Base-by-base conservation (phyloP, 30 jellyfish, hydroid and myxozoan genomes). In the Rhopilema esculentum region DNA sequence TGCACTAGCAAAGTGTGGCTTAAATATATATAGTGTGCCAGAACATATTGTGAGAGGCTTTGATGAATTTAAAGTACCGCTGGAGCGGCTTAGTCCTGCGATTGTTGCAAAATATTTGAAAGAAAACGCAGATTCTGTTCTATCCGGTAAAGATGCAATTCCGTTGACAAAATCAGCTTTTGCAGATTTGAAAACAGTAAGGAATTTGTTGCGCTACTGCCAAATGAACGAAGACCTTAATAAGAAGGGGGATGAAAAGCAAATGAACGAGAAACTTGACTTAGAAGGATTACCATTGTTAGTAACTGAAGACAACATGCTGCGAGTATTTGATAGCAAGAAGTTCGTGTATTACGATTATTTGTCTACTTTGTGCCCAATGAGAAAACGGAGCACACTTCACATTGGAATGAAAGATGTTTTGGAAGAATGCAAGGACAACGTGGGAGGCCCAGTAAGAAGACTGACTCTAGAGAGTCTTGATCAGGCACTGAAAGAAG, bases 231-330 rank as follows among this genome's bases (percentile, higher is more conserved):
- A 79, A 57, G 49, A 40, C n/a, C n/a, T n/a, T n/a, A n/a, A n/a
- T n/a, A n/a, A n/a, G n/a, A n/a, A n/a, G n/a, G n/a, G n/a, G n/a
- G n/a, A n/a, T n/a, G n/a, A n/a, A n/a, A n/a, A n/a, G n/a, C n/a
- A n/a, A n/a, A n/a, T n/a, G n/a, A n/a, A n/a, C n/a, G n/a, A n/a
- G n/a, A n/a, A n/a, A 22, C 22, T 64, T 24, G 8, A 16, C 25
- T 87, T 91, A 12, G 82, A 91, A 18, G 96, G 89, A 22, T 48
- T 91, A 8, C 98, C 98, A 1, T 90, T 91, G 57, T 84, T 94
- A 23, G 77, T 91, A 26, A 57, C 88, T 19, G 96, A 87, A 48
- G 93, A 91, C 75, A 88, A 74, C 23, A 21, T 27, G 26, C 51
- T 91, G 64, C 40, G 89, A 28, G 28, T 32, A 26, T 85, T 91